Base-by-base conservation (phyloP, 2,113 vertebrate species). In the Chionis minor region DNA sequence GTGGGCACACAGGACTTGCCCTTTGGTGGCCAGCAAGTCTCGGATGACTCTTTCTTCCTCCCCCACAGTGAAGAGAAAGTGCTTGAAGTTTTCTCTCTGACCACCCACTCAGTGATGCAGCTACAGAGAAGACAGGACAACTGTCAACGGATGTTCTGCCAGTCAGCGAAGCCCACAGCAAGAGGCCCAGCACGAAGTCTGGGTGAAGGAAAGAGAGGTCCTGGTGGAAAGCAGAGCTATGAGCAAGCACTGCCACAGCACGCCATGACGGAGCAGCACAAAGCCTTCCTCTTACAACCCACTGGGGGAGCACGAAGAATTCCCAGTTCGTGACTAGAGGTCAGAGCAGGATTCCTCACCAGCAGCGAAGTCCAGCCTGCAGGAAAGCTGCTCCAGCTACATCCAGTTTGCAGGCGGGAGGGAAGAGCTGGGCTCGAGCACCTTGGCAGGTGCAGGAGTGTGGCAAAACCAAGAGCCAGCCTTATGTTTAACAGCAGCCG, bases 121-220 rank as follows among this genome's bases (percentile, higher is more conserved):
- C 38, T 67, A 38, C 59, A 42, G 42, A 38, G 71, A 21, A 54
- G 44, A 24, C 38, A 42, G 54, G 42, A 56, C 44, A 56, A 38
- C 11, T 7, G 9, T 5, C 49, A 35, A 1, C 2, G 33, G 49
- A 38, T 14, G 35, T 16, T 35, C 87, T 72, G 47, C 28, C 67
- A 15, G 23, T 0, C 10, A 24, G 67, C 0, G 1, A 32, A 47
- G 71, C 40, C 32, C 4, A 14, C 55, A 20, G 85, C 73, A 24
- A 45, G 61, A 28, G 4, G 5, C 15, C 16, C 35, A 15, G 62
- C 1, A 1, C 38, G 7, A 67, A 6, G 54, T 1, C 38, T 33
- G 54, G 58, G 15, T 40, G 55, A n/a, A 62, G 51, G 33, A 58
- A 30, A 33, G 69, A 23, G 51, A 15, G 0, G 61, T 6, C 1